phyloP scores from a whole-genome alignment of 1,140 invertebrate genomes.

The Andrena cerasifolii region DNA sequence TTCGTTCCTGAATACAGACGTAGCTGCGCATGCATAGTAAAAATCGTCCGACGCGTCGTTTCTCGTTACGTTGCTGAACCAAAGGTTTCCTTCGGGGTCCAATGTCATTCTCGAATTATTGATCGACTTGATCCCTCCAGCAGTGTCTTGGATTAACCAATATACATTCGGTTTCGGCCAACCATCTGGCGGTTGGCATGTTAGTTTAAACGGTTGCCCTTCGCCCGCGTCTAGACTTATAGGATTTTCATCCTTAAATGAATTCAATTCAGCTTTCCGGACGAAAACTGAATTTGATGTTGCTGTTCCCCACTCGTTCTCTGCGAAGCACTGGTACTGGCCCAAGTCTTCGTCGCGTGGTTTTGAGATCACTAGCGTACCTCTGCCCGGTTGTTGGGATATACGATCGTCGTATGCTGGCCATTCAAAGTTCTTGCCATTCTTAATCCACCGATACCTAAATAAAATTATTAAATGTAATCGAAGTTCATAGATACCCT shows the following conservation, averaged over 20 bases:
- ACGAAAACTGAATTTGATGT: constrained; percentile 97
- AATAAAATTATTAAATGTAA: constrained; percentile 38
- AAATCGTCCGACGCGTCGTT: constrained; percentile 92
- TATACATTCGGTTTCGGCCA: constrained; percentile 97
- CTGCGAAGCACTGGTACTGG: constrained; percentile 98
- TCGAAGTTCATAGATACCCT: too few relatives aligned
- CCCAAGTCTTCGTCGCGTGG: constrained; percentile 96
- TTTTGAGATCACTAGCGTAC: constrained; percentile 94
- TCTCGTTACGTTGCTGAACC: constrained; percentile 96
- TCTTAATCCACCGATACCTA: constrained; percentile 98
- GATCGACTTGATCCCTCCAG: constrained; percentile 92
- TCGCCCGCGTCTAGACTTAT: constrained; percentile 88
- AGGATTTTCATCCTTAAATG: constrained; percentile 91
- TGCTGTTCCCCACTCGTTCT: constrained; percentile 96
- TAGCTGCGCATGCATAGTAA: constrained; percentile 94
- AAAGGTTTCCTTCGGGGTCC: constrained; percentile 96
- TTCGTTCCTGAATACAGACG: constrained; percentile 93
- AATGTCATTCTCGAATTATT: constrained; percentile 96
- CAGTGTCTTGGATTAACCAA: constrained; percentile 93
- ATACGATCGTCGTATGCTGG: constrained; percentile 96
- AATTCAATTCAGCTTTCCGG: constrained; percentile 96
- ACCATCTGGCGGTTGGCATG: constrained; percentile 95
- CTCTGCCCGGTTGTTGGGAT: constrained; percentile 94
- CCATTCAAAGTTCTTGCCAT: constrained; percentile 95
- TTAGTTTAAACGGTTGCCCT: constrained; percentile 93